phyloP scores from a whole-genome alignment of 2,113 vertebrate species.

The Rutilus rutilus region DNA sequence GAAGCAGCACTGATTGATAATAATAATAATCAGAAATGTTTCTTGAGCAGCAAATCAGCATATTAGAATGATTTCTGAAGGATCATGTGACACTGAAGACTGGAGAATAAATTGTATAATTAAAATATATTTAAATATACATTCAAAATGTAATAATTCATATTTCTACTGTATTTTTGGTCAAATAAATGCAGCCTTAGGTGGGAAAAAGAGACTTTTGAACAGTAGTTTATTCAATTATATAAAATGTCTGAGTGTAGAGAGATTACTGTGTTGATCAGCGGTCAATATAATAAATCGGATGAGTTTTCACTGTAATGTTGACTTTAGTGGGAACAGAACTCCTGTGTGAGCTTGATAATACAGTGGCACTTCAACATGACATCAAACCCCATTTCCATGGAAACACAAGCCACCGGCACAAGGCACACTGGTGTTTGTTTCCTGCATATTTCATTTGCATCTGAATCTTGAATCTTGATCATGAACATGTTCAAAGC shows the following conservation, averaged over 20 bases:
- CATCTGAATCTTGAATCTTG: constrained; percentile 55
- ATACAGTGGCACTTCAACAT: constrained; percentile 50
- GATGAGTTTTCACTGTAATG: background rate
- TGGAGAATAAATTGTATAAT: background rate
- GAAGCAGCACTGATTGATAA: no score
- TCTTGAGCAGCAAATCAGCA: no score
- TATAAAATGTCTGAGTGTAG: background rate
- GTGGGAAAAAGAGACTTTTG: background rate
- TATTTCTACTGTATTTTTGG: background rate
- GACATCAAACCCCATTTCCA: constrained; percentile 55
- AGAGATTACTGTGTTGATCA: background rate
- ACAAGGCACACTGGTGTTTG: no score
- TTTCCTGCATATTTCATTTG: constrained; percentile 47
- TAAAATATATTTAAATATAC: background rate
- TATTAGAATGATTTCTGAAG: background rate
- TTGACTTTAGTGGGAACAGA: background rate
- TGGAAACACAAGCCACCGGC: constrained; percentile 49
- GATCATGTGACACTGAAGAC: background rate
- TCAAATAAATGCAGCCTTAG: background rate
- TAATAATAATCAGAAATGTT: no score
- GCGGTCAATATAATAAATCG: background rate
- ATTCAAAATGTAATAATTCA: no score
- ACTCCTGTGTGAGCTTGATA: constrained; percentile 39
- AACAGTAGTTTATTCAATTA: background rate
- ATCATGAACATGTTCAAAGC: constrained; percentile 36